phyloP scores from a whole-genome alignment of 2,888 invertebrate genomes.

The Chaetogeoica ovagalla region DNA sequence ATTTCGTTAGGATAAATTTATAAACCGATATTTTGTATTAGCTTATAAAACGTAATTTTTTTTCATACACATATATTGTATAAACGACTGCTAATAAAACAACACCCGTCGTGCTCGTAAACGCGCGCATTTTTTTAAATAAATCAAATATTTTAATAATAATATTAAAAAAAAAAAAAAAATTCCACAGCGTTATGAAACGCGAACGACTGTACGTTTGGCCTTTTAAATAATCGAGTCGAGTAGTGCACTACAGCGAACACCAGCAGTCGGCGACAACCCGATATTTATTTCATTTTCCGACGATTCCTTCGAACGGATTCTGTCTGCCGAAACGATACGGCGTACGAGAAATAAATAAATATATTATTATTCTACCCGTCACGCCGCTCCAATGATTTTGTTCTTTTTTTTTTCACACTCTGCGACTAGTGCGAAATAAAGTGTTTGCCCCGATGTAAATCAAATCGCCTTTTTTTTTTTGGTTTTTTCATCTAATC shows the following conservation, averaged over 20 bases:
- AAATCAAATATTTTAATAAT: background rate
- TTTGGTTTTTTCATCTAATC: background rate
- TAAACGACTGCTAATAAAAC: too few species aligned
- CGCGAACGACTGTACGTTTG: background rate
- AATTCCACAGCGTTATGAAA: background rate
- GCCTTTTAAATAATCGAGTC: background rate
- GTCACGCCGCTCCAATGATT: background rate
- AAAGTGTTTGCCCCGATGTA: background rate
- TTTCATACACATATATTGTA: too few species aligned
- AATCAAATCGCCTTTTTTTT: background rate
- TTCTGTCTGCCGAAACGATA: background rate
- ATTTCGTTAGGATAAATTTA: too few species aligned
- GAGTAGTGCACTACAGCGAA: background rate
- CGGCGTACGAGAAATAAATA: slow-evolving; percentile 2
- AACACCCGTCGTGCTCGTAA: background rate
- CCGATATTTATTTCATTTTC: background rate
- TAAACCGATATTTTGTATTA: too few species aligned
- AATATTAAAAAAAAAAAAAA: background rate
- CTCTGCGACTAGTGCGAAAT: background rate
- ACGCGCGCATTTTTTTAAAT: background rate
- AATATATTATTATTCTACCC: background rate
- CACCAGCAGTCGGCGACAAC: background rate
- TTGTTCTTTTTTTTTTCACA: background rate
- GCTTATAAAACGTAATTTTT: too few species aligned
- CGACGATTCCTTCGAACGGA: slow-evolving; percentile 2